A percentile compares a stretch with the other conserved stretches of the same genome.
phyloP scores from a whole-genome alignment of 92 coral and sea anemone genomes.

The Umimayanthus chanpuru region DNA sequence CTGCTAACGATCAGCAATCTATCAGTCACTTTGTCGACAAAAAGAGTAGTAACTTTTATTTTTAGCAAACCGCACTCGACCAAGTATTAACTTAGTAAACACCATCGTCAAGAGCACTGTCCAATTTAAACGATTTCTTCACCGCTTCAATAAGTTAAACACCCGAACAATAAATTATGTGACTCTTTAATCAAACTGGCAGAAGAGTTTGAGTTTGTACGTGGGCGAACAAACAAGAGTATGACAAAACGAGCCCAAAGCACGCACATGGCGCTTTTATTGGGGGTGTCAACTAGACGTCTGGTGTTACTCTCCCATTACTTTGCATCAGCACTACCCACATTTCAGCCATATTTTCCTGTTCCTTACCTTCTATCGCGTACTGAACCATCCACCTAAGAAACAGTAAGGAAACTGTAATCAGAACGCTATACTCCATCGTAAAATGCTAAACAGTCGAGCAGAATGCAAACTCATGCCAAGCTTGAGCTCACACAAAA shows the following conservation, averaged over 20 bases:
- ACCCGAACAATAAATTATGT: constrained; percentile 61
- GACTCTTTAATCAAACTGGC: constrained; percentile 43
- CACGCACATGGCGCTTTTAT: constrained; percentile 59
- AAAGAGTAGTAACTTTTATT: constrained; percentile 28
- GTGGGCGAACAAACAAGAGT: constrained; percentile 52
- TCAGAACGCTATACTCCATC: constrained; percentile 29
- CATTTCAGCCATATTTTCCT: not conserved
- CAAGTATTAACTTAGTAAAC: constrained; percentile 27
- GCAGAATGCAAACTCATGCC: constrained; percentile 34
- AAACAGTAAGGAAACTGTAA: not conserved
- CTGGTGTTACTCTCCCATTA: constrained; percentile 29
- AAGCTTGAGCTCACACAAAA: constrained; percentile 26
- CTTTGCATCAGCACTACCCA: not conserved
- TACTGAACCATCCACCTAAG: constrained; percentile 69
- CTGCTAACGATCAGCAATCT: constrained; percentile 35
- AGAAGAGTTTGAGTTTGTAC: constrained; percentile 36
- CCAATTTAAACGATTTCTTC: constrained; percentile 22
- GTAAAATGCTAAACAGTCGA: constrained; percentile 26
- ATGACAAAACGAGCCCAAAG: constrained; percentile 22
- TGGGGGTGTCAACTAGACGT: constrained; percentile 34
- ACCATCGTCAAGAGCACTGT: constrained; percentile 20
- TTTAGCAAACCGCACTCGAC: constrained; percentile 32
- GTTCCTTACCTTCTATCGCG: constrained; percentile 78
- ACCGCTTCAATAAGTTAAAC: constrained; percentile 56
- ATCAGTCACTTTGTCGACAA: constrained; percentile 18